These are phyloP conservation scores for Neolamprologus toae DNA, from an alignment of 2,113 vertebrate species.

Conservation along the genomic window DNA sequence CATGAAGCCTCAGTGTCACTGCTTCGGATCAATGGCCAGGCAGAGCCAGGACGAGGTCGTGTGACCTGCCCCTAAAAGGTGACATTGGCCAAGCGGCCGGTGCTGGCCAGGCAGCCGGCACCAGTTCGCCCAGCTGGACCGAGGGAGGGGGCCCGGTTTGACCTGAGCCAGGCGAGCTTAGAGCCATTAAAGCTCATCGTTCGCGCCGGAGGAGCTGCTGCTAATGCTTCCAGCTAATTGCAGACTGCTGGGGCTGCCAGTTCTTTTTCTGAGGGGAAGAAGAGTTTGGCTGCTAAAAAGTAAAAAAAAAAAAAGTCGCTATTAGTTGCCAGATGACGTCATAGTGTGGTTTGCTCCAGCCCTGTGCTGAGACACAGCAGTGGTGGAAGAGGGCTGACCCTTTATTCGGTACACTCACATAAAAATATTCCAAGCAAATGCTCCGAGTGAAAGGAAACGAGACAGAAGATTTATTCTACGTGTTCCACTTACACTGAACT, in stretches of 20 bases:
- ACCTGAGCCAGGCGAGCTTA: background rate
- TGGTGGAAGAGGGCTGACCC: background rate
- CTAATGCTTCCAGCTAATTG: constrained; percentile 11
- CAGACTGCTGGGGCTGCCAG: background rate
- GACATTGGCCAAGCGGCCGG: constrained; percentile 16
- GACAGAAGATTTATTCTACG: background rate
- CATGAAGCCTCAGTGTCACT: background rate
- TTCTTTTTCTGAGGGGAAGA: background rate
- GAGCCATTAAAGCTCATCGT: background rate
- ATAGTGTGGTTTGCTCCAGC: background rate
- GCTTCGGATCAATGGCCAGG: constrained; percentile 14
- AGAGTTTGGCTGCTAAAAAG: background rate
- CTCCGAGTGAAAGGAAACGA: background rate
- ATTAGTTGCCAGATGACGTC: constrained; percentile 11
- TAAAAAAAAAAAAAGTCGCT: background rate
- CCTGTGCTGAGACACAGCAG: background rate
- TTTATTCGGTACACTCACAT: background rate
- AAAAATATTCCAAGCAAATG: background rate
- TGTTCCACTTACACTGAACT: background rate
- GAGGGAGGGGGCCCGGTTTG: background rate
- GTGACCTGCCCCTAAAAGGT: constrained; percentile 9
- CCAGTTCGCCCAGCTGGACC: constrained; percentile 16
- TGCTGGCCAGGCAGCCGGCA: constrained; percentile 10
- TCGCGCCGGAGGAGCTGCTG: background rate
- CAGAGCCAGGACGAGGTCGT: background rate